Evolutionary conservation across 2,113 vertebrate species (phyloP).

Genomic region (Percopsis transmontana): DNA sequence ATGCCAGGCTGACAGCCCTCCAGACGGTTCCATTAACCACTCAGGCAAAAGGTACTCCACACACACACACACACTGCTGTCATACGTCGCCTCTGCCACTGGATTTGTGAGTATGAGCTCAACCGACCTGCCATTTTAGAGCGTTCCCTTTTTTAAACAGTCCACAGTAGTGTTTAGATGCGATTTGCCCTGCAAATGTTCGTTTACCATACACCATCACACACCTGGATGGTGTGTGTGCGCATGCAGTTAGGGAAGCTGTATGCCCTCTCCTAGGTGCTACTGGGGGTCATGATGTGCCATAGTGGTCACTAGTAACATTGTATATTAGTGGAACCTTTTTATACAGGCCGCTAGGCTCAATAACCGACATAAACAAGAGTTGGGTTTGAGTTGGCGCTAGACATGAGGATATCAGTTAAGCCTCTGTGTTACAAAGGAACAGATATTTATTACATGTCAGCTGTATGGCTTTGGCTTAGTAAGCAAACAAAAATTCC

Average conservation of each 20-base stretch:
- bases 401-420: conserved; percentile 13
- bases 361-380: conserved; percentile 18
- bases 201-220: background rate
- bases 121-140: background rate
- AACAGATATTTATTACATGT: conserved; percentile 27
- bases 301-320: conserved; percentile 16
- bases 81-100: conserved; percentile 1
- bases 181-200: conserved; percentile 7
- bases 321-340: background rate
- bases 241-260: background rate
- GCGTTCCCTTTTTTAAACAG: conserved; percentile 3
- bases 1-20: conserved; percentile 10
- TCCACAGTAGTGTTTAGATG: conserved; percentile 23
- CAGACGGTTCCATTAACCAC: background rate
- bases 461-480: conserved; percentile 15
- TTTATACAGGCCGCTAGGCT: conserved; percentile 10
- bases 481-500: background rate
- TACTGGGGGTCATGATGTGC: background rate
- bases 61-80: background rate
- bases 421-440: conserved; percentile 7
- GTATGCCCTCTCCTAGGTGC: background rate
- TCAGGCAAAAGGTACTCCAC: background rate
- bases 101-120: conserved; percentile 11
- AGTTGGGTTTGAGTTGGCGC: conserved; percentile 20
- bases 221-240: conserved; percentile 7